Percentiles rank a stretch among this genome's conserved stretches.
phyloP scores from a whole-genome alignment of 2,888 invertebrate species.

The Phragmatobia fuliginosa region DNA sequence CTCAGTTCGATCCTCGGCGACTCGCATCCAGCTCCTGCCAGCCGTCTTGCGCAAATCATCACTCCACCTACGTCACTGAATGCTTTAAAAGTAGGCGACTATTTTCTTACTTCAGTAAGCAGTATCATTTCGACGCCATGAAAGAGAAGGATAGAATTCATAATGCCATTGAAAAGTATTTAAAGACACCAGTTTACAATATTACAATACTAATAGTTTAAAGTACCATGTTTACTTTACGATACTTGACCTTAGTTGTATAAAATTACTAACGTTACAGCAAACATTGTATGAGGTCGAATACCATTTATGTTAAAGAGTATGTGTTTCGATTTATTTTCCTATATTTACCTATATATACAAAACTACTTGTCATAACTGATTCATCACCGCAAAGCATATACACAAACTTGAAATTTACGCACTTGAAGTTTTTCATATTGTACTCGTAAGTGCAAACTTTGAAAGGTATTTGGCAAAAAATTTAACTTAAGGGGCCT shows the following conservation, averaged over 20 bases:
- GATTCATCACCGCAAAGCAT: background rate
- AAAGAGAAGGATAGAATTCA: too few relatives aligned
- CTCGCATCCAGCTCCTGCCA: too few relatives aligned
- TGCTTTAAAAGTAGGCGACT: too few relatives aligned
- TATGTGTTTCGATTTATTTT: background rate
- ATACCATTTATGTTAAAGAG: background rate
- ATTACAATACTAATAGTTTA: background rate
- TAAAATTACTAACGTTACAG: background rate
- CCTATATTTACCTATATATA: background rate
- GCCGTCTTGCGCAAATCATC: too few relatives aligned
- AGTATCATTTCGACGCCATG: too few relatives aligned
- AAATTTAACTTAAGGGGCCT: background rate
- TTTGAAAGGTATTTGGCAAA: background rate
- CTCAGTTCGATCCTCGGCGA: too few relatives aligned
- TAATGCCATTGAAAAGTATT: too few relatives aligned
- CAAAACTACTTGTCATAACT: background rate
- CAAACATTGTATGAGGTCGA: background rate
- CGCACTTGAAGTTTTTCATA: background rate
- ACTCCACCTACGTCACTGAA: too few relatives aligned
- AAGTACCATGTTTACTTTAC: background rate
- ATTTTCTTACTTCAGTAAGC: too few relatives aligned
- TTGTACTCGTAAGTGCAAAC: background rate
- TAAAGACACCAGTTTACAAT: too few relatives aligned
- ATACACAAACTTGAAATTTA: background rate
- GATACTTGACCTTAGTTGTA: conserved; percentile 1